A percentile compares a stretch with the other conserved stretches of the same genome.
Conservation (phyloP, 2,797 vertebrate species). For the Mus minutoides region DNA sequence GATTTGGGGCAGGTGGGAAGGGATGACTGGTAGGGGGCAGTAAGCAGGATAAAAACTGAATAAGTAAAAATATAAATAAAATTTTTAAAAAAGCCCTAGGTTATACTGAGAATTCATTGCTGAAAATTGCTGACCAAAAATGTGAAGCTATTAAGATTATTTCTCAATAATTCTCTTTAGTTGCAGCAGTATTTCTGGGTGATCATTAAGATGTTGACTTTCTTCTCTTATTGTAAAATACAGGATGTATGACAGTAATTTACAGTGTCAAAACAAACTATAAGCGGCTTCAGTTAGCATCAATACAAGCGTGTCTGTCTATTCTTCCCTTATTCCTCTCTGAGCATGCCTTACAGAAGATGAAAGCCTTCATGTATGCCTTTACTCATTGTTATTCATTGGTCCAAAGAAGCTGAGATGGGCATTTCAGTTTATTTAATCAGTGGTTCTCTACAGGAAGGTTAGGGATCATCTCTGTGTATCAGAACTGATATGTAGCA, state of each 20-base stretch:
- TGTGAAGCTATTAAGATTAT: not conserved
- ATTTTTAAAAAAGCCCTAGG: not conserved
- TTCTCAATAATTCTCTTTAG: slow-evolving; percentile 7
- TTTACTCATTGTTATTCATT: slow-evolving; percentile 95
- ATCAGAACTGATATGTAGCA: slow-evolving; percentile 88
- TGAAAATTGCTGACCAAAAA: slow-evolving; percentile 11
- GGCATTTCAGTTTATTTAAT: slow-evolving; percentile 96
- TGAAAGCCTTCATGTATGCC: slow-evolving; percentile 80
- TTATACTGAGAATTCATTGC: not conserved
- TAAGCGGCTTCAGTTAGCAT: not conserved
- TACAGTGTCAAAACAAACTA: not conserved
- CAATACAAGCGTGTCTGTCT: not conserved
- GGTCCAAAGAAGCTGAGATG: slow-evolving; percentile 91
- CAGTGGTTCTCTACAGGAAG: slow-evolving; percentile 90
- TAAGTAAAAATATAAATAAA: not conserved
- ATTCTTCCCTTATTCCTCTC: slow-evolving; percentile 65
- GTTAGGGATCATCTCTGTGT: slow-evolving; percentile 87
- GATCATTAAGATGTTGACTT: slow-evolving; percentile 17
- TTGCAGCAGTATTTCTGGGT: not conserved
- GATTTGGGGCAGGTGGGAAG: not conserved
- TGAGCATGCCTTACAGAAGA: slow-evolving; percentile 68
- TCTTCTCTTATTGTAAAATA: slow-evolving; percentile 21
- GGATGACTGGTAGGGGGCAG: not conserved
- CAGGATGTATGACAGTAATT: not conserved
- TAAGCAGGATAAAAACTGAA: not conserved